phyloP scores from a whole-genome alignment of 1,140 invertebrate genomes.

The Rhynchophorus ferrugineus region DNA sequence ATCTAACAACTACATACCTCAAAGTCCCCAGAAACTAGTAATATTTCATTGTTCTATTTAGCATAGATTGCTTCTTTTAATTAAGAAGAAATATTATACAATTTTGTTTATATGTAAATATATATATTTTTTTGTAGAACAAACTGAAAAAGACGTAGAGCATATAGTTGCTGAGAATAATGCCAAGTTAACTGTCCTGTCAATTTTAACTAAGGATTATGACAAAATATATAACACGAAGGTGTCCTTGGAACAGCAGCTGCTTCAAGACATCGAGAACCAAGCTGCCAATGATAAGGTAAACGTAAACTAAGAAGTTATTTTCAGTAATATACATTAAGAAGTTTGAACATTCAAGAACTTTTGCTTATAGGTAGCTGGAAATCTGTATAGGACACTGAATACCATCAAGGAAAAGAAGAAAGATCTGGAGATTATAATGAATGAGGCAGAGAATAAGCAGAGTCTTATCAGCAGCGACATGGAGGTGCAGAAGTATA shows the following conservation, averaged over 20 bases:
- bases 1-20: too few relatives aligned
- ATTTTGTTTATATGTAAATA: too few relatives aligned
- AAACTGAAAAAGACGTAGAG: constrained; percentile 52
- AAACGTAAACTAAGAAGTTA: too few relatives aligned
- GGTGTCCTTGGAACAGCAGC: constrained; percentile 51
- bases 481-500: constrained; percentile 49
- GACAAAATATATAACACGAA: constrained; percentile 47
- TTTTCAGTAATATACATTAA: too few relatives aligned
- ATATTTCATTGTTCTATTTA: too few relatives aligned
- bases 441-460: constrained; percentile 55
- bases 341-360: background rate
- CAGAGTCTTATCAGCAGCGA: constrained; percentile 53
- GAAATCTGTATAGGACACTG: constrained; percentile 12
- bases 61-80: background rate
- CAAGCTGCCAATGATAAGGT: constrained; percentile 61
- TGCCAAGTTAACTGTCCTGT: constrained; percentile 34
- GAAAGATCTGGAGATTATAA: constrained; percentile 47
- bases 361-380: constrained; percentile 9
- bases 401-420: constrained; percentile 13
- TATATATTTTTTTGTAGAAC: constrained; percentile 48
- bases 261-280: constrained; percentile 56
- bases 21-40: too few relatives aligned
- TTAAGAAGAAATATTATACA: too few relatives aligned
- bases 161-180: constrained; percentile 26
- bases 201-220: constrained; percentile 44